phyloP scores from a whole-genome alignment of 2,797 vertebrate genomes.

The Brachyalestes nurse region DNA sequence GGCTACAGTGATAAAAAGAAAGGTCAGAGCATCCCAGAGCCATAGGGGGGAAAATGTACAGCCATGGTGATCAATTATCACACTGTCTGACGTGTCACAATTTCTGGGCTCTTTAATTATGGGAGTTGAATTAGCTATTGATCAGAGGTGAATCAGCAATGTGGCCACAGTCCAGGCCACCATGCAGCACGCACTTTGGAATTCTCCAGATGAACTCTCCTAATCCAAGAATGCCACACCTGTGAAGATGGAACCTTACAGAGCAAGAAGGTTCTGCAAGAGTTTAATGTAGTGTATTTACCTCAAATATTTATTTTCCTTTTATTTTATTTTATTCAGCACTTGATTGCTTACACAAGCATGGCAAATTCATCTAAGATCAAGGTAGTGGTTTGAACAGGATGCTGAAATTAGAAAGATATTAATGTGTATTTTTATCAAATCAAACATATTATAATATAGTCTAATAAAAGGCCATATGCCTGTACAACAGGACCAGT shows the following conservation, averaged over 20 bases:
- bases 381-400: neutral
- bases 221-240: neutral
- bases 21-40: constrained; percentile 59
- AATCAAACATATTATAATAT: too few species aligned
- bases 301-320: neutral
- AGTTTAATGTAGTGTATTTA: neutral
- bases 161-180: constrained; percentile 52
- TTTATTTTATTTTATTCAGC: neutral
- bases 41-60: constrained; percentile 69
- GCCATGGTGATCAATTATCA: constrained; percentile 75
- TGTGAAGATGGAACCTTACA: neutral
- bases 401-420: neutral
- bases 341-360: neutral
- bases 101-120: constrained; percentile 73
- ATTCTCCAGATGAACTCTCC: neutral
- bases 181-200: neutral
- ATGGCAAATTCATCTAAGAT: neutral
- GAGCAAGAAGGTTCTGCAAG: neutral
- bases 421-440: neutral
- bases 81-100: constrained; percentile 46
- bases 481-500: neutral
- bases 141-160: constrained; percentile 77
- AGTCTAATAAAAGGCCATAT: neutral
- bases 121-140: constrained; percentile 81
- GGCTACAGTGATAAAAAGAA: constrained; percentile 67